phyloP scores from a whole-genome alignment of 2,113 vertebrate genomes.

The Melanerpes formicivorus region DNA sequence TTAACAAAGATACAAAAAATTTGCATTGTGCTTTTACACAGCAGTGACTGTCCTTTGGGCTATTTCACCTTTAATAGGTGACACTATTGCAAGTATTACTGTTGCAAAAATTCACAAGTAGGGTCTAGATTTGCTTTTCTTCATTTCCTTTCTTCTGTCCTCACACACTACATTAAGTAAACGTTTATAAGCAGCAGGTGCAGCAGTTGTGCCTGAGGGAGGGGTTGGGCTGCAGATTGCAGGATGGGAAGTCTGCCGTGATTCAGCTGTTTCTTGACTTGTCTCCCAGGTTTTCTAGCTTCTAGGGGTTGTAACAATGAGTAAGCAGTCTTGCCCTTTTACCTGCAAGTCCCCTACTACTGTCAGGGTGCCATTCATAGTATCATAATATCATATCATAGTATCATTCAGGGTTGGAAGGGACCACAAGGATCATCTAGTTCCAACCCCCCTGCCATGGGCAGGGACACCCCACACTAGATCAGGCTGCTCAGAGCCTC shows the following conservation, averaged over 20 bases:
- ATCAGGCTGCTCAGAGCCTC: too few species aligned
- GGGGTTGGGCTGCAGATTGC: too few species aligned
- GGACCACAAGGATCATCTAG: too few species aligned
- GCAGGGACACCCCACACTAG: too few species aligned
- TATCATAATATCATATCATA: too few species aligned
- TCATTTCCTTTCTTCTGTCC: neutral
- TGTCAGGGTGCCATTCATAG: neutral
- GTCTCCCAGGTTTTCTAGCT: neutral
- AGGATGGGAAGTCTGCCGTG: too few species aligned
- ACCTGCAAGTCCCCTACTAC: neutral
- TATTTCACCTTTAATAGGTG: neutral
- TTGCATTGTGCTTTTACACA: neutral
- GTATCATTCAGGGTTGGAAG: too few species aligned
- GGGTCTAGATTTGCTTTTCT: neutral
- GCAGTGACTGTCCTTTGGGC: neutral
- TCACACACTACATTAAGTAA: too few species aligned
- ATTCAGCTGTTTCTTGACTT: neutral
- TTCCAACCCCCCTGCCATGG: too few species aligned
- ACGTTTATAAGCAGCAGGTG: neutral
- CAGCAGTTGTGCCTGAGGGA: fast-evolving
- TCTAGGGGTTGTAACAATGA: neutral
- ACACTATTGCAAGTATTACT: neutral
- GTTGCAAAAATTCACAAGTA: neutral
- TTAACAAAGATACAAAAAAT: neutral
- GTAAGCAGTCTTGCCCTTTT: neutral